Conservation (phyloP, 2,797 vertebrate species). For the Trachops cirrhosus region DNA sequence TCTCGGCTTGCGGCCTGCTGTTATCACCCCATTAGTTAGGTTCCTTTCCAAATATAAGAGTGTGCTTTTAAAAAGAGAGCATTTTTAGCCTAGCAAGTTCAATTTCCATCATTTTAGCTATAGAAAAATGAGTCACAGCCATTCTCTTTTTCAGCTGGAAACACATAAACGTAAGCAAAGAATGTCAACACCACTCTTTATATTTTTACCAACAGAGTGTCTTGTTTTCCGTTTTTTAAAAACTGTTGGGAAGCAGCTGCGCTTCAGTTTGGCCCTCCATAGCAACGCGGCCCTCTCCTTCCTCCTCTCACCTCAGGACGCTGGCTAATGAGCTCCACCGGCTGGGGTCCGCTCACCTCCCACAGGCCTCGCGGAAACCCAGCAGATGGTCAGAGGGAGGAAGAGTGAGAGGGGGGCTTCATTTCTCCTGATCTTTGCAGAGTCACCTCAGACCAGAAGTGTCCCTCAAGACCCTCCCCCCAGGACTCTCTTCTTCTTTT, state of each 20-base stretch:
- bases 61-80: not conserved
- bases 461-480: too few species aligned
- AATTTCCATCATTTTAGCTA: not conserved
- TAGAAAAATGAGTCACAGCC: not conserved
- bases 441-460: not conserved
- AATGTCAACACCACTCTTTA: not conserved
- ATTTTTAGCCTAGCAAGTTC: not conserved
- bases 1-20: not conserved
- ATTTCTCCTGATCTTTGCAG: not conserved
- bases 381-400: not conserved
- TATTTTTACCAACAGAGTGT: constrained; percentile 16
- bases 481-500: accelerated
- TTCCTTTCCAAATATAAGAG: constrained; percentile 37
- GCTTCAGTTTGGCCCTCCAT: not conserved
- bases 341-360: not conserved
- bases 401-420: accelerated
- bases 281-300: accelerated
- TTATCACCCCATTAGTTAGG: constrained; percentile 31
- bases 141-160: not conserved
- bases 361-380: not conserved
- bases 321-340: accelerated
- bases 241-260: not conserved
- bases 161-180: not conserved
- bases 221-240: not conserved
- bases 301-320: not conserved